Percentiles rank a stretch among this genome's conserved stretches.
Conservation (phyloP, 2,888 invertebrate species). For the Gryllus longicercus region DNA sequence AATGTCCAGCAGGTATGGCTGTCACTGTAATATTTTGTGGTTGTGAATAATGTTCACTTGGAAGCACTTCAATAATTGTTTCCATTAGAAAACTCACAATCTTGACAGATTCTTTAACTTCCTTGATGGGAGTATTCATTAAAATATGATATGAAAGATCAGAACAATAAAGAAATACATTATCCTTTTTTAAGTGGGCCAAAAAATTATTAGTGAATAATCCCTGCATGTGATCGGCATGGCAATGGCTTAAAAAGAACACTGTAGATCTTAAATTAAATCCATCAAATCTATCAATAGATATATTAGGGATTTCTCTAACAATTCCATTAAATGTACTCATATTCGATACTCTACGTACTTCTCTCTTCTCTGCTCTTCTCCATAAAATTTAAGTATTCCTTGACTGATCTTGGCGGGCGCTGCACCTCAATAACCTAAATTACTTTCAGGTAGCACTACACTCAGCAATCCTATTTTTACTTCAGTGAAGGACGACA, state of each 20-base stretch:
- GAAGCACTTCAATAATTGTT: background rate
- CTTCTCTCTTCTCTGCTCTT: background rate
- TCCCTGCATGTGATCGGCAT: background rate
- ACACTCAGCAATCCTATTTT: too few species aligned
- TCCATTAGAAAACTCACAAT: background rate
- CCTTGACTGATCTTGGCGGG: conserved; percentile 8
- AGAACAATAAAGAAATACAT: background rate
- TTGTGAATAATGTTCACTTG: background rate
- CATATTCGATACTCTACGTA: background rate
- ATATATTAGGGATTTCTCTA: background rate
- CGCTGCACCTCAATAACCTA: background rate
- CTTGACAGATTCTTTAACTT: background rate
- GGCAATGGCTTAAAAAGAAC: background rate
- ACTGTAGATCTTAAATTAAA: background rate
- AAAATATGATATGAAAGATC: background rate
- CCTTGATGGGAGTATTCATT: background rate
- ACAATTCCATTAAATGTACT: background rate
- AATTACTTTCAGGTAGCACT: too few species aligned
- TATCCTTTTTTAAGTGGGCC: background rate
- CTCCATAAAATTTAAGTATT: background rate
- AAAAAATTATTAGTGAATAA: background rate
- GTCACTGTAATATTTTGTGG: background rate
- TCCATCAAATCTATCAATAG: conserved; percentile 7
- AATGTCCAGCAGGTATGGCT: background rate
- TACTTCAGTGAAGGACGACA: too few species aligned